phyloP scores from a whole-genome alignment of 2,888 invertebrate species.

The Thera obeliscata region DNA sequence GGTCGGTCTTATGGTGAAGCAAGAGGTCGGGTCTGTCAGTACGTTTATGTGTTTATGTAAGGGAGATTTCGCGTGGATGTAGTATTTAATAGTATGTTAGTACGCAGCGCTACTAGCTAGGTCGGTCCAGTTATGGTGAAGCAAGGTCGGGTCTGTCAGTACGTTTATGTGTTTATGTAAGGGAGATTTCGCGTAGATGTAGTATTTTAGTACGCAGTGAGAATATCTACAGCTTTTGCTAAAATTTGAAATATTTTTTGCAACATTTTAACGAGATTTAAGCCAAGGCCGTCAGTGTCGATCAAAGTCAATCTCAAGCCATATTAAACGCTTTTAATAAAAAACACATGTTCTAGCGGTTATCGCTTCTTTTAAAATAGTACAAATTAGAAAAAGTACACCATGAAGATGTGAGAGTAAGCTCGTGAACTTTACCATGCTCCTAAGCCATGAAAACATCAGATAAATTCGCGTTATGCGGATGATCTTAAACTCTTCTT shows the following conservation, averaged over 20 bases:
- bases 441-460: no score
- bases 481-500: no score
- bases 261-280: background rate
- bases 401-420: no score
- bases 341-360: no score
- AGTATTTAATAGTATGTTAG: slow-evolving; percentile 10
- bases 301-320: background rate
- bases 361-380: no score
- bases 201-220: slow-evolving; percentile 4
- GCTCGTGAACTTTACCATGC: no score
- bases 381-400: no score
- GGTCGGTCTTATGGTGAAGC: slow-evolving; percentile 16
- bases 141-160: slow-evolving; percentile 42
- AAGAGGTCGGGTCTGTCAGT: slow-evolving; percentile 42
- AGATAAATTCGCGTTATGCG: no score
- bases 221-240: background rate
- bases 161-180: slow-evolving; percentile 33
- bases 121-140: background rate
- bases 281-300: background rate
- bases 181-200: slow-evolving; percentile 4
- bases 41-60: slow-evolving; percentile 33
- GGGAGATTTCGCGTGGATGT: slow-evolving; percentile 4
- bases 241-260: background rate
- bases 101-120: background rate
- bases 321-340: background rate